Base-by-base conservation (phyloP, 1,140 invertebrate species). In the Philaenus spumarius region DNA sequence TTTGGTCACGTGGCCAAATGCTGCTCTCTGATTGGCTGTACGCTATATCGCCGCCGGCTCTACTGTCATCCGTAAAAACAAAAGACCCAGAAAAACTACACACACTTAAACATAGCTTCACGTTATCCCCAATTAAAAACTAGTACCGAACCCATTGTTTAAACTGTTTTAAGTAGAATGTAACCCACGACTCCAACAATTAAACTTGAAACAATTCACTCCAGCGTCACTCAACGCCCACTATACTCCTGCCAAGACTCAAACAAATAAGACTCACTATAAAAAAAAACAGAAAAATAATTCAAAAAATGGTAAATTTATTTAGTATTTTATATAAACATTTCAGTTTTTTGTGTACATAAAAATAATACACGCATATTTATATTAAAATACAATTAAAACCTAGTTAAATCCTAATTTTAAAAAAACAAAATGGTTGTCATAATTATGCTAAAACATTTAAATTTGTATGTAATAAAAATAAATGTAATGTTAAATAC, bases 401-500 rank as follows among this genome's bases (percentile, higher is more conserved):
- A 53, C 26, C 26, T 53, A 53, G 50, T 53, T 53, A 53, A 53
- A 53, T 35, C 50, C 37, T 37, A 53, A 30, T 53, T 53, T 53
- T 53, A 37, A 30, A 30, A n/a, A 53, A 53, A 53, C 30, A 14
- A 53, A 53, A 26, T 53, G 6, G 17, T 53, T 53, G 50, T 53
- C 50, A 53, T 37, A 22, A 53, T 37, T 53, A 53, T 53, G 37
- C 35, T 53, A 53, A 53, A 53, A 37, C 50, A 26, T 53, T 53
- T 53, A 53, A 53, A 53, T 53, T 53, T 53, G 50, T 53, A 53
- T 53, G 50, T 53, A 53, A 53, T 53, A 53, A 53, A 30, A 37
- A 53, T 53, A 37, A 53, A 53, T 53, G 50, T 53, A 53, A 53
- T 53, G 50, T 53, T 53, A 46, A 53, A 53, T 35, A 30, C 17